Base-by-base conservation (phyloP, 2,797 vertebrate genomes). In the Cuniculus paca region DNA sequence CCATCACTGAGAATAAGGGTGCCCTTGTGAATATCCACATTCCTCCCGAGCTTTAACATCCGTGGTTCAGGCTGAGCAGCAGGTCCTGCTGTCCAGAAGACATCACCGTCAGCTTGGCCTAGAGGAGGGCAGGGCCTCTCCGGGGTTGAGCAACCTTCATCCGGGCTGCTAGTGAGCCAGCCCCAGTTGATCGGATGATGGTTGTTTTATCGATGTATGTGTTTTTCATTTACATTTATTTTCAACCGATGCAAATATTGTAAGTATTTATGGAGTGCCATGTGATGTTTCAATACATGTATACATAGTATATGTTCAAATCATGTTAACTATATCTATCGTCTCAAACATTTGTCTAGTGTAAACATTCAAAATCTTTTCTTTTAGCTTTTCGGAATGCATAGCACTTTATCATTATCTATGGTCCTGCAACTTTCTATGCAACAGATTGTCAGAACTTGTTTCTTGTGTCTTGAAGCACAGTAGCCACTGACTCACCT, bases 161-260 rank as follows among this genome's bases (percentile, higher is more conserved):
- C 14, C 0, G 7, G 45, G 20, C 9, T 39, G 26, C 31, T 42
- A 9, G 16, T 1, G 11, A 0, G 5, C 26, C 12, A 74, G 60
- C 6, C 45, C 56, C 24, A n/a, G 36, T 19, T 26, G 11, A 36
- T 84, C 84, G n/a, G 77, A 70, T 10, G 45, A 88, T 11, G 9
- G 39, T 9, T 75, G 19, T 26, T 58, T 77, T 80, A 34, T 31
- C 45, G 28, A 74, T 45, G 70, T 74, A 74, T 28, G 4, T 45
- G 28, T 45, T 74, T 45, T 74, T 45, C 39, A 45, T 45, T 22
- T 68, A 36, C n/a, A 68, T 68, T 74, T 45, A 45, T 45, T 74
- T 72, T 74, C 12, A 45, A 74, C 24, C 14, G 70, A 45, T 45
- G 13, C 14, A 74, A 45, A 74, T 13, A 28, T 14, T 45, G 24